Evolutionary conservation across 2,113 vertebrate genomes (phyloP).

Genomic region (Dicerorhinus sumatrensis): DNA sequence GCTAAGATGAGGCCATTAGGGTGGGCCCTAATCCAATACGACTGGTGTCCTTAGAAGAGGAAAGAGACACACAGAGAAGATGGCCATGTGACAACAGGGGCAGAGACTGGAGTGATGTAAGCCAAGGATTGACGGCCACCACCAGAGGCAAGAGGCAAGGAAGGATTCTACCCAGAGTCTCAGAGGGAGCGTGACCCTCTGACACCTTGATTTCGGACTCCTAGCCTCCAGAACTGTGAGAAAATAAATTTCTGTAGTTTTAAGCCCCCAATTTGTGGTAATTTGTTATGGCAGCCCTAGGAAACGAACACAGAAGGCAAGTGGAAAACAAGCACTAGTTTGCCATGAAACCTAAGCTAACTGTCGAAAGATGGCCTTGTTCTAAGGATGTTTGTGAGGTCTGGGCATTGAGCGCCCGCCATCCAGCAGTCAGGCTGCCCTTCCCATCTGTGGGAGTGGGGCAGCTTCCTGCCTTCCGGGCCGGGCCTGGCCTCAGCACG

Average conservation of each 20-base stretch:
- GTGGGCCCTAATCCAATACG: no score
- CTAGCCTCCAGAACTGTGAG: background rate
- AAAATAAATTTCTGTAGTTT: background rate
- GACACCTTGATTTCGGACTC: background rate
- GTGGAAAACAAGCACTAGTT: background rate
- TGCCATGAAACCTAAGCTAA: background rate
- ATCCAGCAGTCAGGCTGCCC: background rate
- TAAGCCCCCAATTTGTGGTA: background rate
- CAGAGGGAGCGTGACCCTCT: background rate
- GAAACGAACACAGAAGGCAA: background rate
- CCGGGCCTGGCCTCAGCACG: rapidly evolving
- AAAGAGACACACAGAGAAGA: background rate
- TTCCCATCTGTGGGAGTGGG: rapidly evolving
- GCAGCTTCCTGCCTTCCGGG: background rate
- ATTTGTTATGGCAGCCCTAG: background rate
- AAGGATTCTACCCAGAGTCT: background rate
- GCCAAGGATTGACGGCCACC: background rate
- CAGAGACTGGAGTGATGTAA: background rate
- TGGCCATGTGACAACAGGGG: rapidly evolving
- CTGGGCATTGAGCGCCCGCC: background rate
- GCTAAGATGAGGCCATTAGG: background rate
- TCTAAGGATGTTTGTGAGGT: rapidly evolving
- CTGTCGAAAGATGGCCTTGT: background rate
- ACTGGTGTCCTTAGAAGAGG: no score
- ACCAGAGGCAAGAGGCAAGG: background rate